These are phyloP conservation scores for Scelioninae gen. 2 DNA, from an alignment of 2,888 invertebrate species.

Conservation along the genomic window DNA sequence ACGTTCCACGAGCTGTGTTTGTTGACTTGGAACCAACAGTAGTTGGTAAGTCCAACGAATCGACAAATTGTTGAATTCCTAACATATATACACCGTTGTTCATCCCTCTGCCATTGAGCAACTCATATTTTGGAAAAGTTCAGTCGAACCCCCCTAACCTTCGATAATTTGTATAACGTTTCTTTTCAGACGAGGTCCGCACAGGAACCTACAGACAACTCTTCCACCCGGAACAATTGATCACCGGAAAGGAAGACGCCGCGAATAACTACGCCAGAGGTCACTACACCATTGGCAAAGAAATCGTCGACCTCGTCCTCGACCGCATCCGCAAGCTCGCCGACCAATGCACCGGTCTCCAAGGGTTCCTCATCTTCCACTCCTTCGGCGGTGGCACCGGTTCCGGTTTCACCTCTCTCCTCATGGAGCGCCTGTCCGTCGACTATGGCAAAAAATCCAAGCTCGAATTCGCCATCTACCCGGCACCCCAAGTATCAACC, in stretches of 20 bases:
- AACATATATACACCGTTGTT: too few species aligned
- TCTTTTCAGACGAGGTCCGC: constrained; percentile 70
- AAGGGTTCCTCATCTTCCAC: constrained; percentile 39
- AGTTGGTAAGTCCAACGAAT: constrained; percentile 78
- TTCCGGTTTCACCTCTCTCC: constrained; percentile 32
- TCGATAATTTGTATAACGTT: too few species aligned
- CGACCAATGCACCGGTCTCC: constrained; percentile 76
- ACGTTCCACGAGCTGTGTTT: constrained; percentile 95
- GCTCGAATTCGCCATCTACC: constrained; percentile 89
- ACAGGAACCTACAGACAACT: constrained; percentile 38
- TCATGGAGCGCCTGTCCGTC: constrained; percentile 33
- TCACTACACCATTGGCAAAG: constrained; percentile 97
- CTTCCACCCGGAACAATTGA: constrained; percentile 32
- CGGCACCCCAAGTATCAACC: constrained; percentile 93
- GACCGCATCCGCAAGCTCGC: constrained; percentile 84
- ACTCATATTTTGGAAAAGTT: too few species aligned
- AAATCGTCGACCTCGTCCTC: constrained; percentile 92
- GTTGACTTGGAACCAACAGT: constrained; percentile 98
- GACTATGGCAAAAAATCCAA: constrained; percentile 25
- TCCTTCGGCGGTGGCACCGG: constrained; percentile 42
- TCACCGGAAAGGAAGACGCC: constrained; percentile 39
- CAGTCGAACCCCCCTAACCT: too few species aligned
- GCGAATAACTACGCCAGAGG: constrained; percentile 77
- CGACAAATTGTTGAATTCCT: background rate
- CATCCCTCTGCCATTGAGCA: too few species aligned